Evolutionary conservation across 2,113 vertebrate genomes (phyloP).

Genomic region (Pongo abelii): DNA sequence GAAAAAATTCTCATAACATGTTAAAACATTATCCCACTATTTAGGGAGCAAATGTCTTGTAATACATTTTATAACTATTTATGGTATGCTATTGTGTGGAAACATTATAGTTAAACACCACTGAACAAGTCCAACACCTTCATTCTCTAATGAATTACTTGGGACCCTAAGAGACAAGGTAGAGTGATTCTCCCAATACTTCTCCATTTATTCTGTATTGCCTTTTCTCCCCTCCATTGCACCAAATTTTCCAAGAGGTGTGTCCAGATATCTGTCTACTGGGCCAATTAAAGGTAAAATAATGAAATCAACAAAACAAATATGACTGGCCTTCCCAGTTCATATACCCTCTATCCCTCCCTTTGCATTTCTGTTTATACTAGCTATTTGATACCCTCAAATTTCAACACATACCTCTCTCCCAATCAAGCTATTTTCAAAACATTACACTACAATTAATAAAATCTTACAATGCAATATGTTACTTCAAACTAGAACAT

Average conservation of each 20-base stretch:
- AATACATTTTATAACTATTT: neutral
- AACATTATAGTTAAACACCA: neutral
- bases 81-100: neutral
- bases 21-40: neutral
- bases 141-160: neutral
- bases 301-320: neutral
- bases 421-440: neutral
- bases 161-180: neutral
- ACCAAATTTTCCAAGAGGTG: neutral
- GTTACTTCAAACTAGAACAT: neutral
- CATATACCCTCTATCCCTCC: neutral
- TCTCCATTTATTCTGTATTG: neutral
- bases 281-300: neutral
- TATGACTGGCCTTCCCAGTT: neutral
- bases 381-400: neutral
- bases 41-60: neutral
- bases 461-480: neutral
- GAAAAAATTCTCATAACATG: neutral
- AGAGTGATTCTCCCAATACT: neutral
- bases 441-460: neutral
- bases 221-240: neutral
- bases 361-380: neutral
- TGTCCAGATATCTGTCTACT: neutral
- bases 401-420: neutral
- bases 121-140: neutral